A percentile compares a stretch with the other conserved stretches of the same genome.
Evolutionary conservation across 2,888 invertebrate species (phyloP).

Genomic region (Drosophila infuscata): DNA sequence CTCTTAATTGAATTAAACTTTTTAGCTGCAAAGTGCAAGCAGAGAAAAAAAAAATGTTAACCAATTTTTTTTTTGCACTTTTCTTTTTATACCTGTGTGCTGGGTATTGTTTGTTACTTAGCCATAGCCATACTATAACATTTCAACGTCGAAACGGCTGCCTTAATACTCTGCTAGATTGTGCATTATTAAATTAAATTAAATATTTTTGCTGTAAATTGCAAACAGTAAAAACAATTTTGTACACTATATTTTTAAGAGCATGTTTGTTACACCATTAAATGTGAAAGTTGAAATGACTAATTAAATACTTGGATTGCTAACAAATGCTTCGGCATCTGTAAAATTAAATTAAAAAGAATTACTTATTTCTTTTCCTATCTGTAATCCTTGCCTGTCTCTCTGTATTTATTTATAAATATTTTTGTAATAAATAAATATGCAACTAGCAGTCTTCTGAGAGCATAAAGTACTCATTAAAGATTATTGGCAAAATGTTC

Average conservation of each 20-base stretch:
- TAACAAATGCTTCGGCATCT: neutral
- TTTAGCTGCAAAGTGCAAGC: constrained; percentile 52
- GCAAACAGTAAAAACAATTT: neutral
- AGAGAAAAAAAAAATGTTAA: constrained; percentile 27
- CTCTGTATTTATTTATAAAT: neutral
- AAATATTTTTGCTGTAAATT: neutral
- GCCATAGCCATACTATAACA: constrained; percentile 2
- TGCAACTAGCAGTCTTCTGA: neutral
- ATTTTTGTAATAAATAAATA: neutral
- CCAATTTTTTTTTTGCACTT: constrained; percentile 31
- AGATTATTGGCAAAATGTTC: constrained; percentile 2
- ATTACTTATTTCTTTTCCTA: neutral
- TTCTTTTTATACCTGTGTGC: constrained; percentile 18
- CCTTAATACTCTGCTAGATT: neutral
- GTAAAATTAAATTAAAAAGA: neutral
- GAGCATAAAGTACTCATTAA: constrained; percentile 18
- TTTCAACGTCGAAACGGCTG: neutral
- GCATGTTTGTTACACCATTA: neutral
- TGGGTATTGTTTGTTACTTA: constrained; percentile 25
- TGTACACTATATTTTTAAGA: neutral
- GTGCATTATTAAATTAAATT: neutral
- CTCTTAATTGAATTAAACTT: constrained; percentile 74
- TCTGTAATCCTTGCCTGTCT: neutral
- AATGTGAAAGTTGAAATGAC: neutral
- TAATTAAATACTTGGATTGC: neutral